Evolutionary conservation across 1,140 invertebrate species (phyloP).

Genomic region (Ylistrum balloti): DNA sequence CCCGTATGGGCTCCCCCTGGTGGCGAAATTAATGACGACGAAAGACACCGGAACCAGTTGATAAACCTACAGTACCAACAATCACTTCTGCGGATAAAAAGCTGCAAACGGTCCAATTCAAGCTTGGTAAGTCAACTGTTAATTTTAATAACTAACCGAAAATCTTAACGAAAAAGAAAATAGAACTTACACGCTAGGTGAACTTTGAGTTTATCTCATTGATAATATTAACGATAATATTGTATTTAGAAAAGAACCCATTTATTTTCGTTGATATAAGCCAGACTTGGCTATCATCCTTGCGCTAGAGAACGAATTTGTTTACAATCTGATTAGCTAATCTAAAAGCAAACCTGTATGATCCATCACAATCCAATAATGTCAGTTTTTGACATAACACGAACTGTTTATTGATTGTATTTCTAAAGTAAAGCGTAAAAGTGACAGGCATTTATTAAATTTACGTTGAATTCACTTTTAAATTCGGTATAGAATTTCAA

Average conservation of each 20-base stretch:
- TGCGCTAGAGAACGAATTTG: background rate
- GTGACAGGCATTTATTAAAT: background rate
- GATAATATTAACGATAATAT: slow-evolving; percentile 4
- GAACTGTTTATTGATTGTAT: background rate
- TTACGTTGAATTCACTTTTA: background rate
- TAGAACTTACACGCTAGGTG: background rate
- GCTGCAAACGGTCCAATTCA: slow-evolving; percentile 58
- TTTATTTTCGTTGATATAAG: background rate
- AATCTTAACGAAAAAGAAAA: background rate
- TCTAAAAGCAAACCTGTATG: background rate
- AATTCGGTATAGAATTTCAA: background rate
- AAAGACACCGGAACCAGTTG: slow-evolving; percentile 57
- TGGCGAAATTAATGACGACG: slow-evolving; percentile 51
- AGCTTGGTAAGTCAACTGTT: slow-evolving; percentile 43
- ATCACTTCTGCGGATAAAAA: slow-evolving; percentile 56
- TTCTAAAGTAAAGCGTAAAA: background rate
- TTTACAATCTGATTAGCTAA: background rate
- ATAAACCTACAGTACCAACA: slow-evolving; percentile 54
- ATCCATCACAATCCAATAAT: background rate
- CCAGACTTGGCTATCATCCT: background rate
- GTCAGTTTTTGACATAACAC: background rate
- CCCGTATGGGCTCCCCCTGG: slow-evolving; percentile 48
- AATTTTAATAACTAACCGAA: background rate
- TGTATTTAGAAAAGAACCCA: background rate
- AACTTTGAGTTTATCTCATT: background rate